A percentile compares a stretch with the other conserved stretches of the same genome.
These are phyloP conservation scores for Drosophila tanythrix DNA, from an alignment of 2,888 invertebrate species.

Conservation along the genomic window DNA sequence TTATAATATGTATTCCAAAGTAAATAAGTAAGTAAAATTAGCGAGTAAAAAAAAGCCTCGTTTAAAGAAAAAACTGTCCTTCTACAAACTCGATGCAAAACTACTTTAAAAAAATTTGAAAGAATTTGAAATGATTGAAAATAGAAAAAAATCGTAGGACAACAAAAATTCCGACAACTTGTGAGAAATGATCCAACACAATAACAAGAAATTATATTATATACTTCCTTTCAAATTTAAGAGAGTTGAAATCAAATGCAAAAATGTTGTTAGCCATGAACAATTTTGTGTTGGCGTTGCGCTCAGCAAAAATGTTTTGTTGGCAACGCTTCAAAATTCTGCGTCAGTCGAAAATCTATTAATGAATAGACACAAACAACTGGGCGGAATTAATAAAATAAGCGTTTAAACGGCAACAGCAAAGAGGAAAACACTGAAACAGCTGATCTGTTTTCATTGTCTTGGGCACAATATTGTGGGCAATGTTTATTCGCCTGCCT, in stretches of 20 bases:
- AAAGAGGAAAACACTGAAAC: conserved; percentile 2
- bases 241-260: conserved; percentile 2
- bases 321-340: conserved; percentile 55
- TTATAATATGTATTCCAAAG: background rate
- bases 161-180: background rate
- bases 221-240: background rate
- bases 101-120: background rate
- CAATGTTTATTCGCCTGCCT: conserved; percentile 5
- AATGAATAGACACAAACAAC: conserved; percentile 44
- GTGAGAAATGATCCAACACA: background rate
- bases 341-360: conserved; percentile 56
- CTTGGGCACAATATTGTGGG: background rate
- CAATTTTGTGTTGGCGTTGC: background rate
- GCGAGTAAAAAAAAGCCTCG: background rate
- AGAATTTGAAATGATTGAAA: no score
- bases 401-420: background rate
- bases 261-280: conserved; percentile 7
- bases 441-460: conserved; percentile 13
- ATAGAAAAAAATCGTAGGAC: background rate
- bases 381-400: conserved; percentile 28
- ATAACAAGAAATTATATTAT: background rate
- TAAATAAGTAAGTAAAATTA: background rate
- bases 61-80: background rate
- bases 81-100: background rate
- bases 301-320: conserved; percentile 15